phyloP scores from a whole-genome alignment of 2,113 vertebrate genomes.

The Clupea harengus region DNA sequence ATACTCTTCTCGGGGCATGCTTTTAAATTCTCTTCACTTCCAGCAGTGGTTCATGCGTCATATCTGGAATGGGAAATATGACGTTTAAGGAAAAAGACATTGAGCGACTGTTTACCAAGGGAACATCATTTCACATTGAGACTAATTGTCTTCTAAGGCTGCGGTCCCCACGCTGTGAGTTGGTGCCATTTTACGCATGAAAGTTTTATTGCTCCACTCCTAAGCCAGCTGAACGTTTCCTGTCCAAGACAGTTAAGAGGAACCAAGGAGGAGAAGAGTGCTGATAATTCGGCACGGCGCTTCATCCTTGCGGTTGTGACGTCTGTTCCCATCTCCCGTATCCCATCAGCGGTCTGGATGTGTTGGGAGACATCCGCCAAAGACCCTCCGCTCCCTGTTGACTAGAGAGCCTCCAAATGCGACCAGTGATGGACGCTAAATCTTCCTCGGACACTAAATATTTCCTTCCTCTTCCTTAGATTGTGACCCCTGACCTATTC shows the following conservation, averaged over 20 bases:
- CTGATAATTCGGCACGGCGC: constrained; percentile 25
- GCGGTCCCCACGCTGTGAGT: background rate
- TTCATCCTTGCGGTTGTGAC: constrained; percentile 18
- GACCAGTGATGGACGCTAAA: background rate
- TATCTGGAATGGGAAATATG: background rate
- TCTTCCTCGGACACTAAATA: too few species aligned
- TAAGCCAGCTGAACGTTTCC: background rate
- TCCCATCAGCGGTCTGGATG: background rate
- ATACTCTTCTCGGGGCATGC: background rate
- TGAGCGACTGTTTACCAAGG: background rate
- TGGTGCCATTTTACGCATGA: background rate
- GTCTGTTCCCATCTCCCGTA: background rate
- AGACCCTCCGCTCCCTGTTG: background rate
- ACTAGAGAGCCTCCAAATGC: too few species aligned
- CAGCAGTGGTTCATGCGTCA: background rate
- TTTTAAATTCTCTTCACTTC: background rate
- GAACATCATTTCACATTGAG: background rate
- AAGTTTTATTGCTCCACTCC: background rate
- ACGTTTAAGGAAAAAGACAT: background rate
- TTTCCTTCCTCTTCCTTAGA: too few species aligned
- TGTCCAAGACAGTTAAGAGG: background rate
- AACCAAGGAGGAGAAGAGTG: background rate
- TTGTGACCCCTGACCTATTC: too few species aligned
- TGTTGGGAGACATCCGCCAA: background rate
- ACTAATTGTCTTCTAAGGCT: background rate